Base-by-base conservation (phyloP, 2,888 invertebrate species). In the Clivina fossor region DNA sequence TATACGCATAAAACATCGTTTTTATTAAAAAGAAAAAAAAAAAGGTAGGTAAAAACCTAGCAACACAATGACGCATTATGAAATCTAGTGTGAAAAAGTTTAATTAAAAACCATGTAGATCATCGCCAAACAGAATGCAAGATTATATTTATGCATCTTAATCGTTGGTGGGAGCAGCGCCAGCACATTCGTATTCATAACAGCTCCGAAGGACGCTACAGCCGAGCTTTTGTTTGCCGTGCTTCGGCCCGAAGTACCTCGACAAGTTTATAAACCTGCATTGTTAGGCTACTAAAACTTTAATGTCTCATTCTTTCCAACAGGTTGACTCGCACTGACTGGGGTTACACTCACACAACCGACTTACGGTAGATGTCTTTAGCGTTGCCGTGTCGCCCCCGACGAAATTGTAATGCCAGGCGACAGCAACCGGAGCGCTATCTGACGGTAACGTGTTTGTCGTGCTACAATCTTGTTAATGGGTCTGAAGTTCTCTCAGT, bases 271-370 rank as follows among this genome's bases (percentile, higher is more conserved):
- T 56, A 56, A 56, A 56, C 43, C 56, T 49, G 37, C 41, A 56
- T 55, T 49, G 49, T 47, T 49, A 35, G 43, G 46, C 57, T 51
- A 51, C 43, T 57, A 51, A 57, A 57, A 57, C 57, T 51, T 57
- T 57, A 57, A 57, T 57, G 50, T 49, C 49, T 41, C 51, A 49
- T 57, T 57, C 57, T 57, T 51, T 51, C 51, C 57, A 51, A 57
- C 57, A 57, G 57, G 57, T 57, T 50, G 57, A 57, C 56, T 49
- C 41, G 47, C 19, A 22, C 41, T 41, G 24, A 24, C 5, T 24
- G 41, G 26, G 41, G 22, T 18, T 19, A 20, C 22, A 41, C n/a
- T 20, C 41, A 15, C 41, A 4, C 26, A 7, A 8, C 26, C 26
- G 8, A 5, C 26, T 9, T 26, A 5, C 7, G 26, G 8, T 7